Conservation (phyloP, 1,140 invertebrate genomes). For the Dufourea novaeangliae region DNA sequence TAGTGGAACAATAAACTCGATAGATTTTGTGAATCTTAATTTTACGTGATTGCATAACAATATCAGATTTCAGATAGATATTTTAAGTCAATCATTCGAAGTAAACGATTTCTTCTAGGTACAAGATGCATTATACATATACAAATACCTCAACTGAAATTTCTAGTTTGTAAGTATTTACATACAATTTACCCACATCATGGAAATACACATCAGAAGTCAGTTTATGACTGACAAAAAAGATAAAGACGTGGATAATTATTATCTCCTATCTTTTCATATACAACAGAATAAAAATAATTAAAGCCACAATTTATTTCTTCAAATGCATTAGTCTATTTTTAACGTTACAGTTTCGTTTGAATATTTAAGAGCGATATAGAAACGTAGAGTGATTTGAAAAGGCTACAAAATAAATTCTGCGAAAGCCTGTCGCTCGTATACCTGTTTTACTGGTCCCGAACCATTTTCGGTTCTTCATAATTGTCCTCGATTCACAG, state of each 20-base stretch:
- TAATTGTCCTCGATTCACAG: slow-evolving; percentile 50
- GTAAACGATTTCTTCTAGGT: too few species aligned
- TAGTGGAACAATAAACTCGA: too few species aligned
- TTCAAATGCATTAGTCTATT: slow-evolving; percentile 11
- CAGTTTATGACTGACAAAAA: too few species aligned
- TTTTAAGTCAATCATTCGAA: too few species aligned
- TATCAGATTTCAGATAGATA: too few species aligned
- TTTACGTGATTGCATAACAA: too few species aligned
- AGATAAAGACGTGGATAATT: too few species aligned
- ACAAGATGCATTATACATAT: too few species aligned
- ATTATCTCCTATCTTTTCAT: too few species aligned
- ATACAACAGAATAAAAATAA: slow-evolving; percentile 21
- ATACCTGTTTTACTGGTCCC: slow-evolving; percentile 54
- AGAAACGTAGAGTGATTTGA: slow-evolving; percentile 6
- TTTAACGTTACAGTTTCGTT: background rate
- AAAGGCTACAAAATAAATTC: slow-evolving; percentile 27
- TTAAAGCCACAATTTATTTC: slow-evolving; percentile 14
- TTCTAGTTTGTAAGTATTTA: too few species aligned
- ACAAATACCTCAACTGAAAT: too few species aligned
- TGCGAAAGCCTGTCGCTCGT: slow-evolving; percentile 20
- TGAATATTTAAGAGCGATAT: background rate
- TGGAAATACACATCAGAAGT: slow-evolving; percentile 9
- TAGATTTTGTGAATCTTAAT: background rate
- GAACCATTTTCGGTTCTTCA: slow-evolving; percentile 33
- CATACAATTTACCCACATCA: background rate